Conservation (phyloP, 1,140 invertebrate species). For the Saccostrea cuccullata region DNA sequence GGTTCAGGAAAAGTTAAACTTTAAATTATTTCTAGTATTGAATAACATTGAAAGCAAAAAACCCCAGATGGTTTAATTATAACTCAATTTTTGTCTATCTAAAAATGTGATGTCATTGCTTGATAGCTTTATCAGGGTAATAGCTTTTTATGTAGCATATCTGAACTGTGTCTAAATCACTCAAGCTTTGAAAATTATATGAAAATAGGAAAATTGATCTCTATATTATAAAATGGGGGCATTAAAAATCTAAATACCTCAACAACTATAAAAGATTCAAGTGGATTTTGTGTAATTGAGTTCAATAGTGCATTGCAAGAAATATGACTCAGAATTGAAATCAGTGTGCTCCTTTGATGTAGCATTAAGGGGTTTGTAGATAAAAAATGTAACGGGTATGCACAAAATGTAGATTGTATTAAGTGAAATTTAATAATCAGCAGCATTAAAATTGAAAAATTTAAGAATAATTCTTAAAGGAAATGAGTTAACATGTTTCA, state of each 20-base stretch:
- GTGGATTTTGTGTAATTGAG: constrained; percentile 33
- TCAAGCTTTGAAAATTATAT: constrained; percentile 26
- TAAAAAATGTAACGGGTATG: constrained; percentile 20
- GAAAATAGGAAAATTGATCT: constrained; percentile 28
- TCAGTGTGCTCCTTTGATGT: neutral
- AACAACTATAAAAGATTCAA: constrained; percentile 10
- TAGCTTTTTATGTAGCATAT: neutral
- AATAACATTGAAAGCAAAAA: neutral
- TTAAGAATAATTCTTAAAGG: neutral
- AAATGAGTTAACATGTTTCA: neutral
- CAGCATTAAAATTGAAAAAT: neutral
- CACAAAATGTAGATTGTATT: constrained; percentile 9
- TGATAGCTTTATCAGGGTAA: constrained; percentile 10
- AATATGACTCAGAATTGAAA: constrained; percentile 20
- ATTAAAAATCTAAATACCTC: constrained; percentile 32
- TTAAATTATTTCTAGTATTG: too few relatives aligned
- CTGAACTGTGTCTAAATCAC: constrained; percentile 14
- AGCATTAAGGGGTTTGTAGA: constrained; percentile 19
- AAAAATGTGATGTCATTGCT: neutral
- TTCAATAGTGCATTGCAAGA: constrained; percentile 34
- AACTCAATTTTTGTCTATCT: constrained; percentile 14
- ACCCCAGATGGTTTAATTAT: neutral
- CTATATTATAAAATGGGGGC: neutral
- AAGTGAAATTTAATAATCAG: constrained; percentile 15
- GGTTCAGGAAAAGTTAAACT: too few relatives aligned